Percentiles rank a stretch among this genome's conserved stretches.
These are phyloP conservation scores for Euphonia xanthogaster DNA, from an alignment of 2,797 vertebrate species.

Conservation along the genomic window DNA sequence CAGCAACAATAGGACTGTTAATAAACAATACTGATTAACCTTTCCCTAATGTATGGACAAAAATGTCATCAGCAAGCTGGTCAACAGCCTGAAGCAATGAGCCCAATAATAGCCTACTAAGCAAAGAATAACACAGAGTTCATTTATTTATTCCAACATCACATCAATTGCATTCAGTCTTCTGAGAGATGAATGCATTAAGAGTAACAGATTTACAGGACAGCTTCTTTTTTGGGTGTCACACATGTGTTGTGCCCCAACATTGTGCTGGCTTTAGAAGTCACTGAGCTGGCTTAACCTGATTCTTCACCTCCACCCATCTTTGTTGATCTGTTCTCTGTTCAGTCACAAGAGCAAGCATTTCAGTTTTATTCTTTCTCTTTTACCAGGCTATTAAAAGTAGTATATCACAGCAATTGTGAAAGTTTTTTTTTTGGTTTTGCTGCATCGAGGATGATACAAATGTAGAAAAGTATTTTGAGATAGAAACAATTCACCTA, in stretches of 20 bases:
- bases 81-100: constrained; percentile 11
- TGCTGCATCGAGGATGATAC: not conserved
- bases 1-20: constrained; percentile 1
- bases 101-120: not conserved
- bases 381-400: not conserved
- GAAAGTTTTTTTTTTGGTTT: not conserved
- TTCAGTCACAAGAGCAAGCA: not conserved
- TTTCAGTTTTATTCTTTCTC: not conserved
- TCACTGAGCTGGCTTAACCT: not conserved
- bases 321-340: not conserved
- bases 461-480: not conserved
- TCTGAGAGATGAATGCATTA: not conserved
- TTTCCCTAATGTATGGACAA: not conserved
- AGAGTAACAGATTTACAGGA: not conserved
- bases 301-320: not conserved
- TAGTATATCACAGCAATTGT: not conserved
- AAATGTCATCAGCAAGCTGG: constrained; percentile 8
- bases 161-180: not conserved
- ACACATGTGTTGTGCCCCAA: fast-evolving
- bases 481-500: not conserved
- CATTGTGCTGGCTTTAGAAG: not conserved
- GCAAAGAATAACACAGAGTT: not conserved
- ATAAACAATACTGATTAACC: constrained; percentile 40
- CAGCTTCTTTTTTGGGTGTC: not conserved
- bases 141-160: not conserved